Evolutionary conservation across 2,113 vertebrate species (phyloP), one percentile per base, ranked within the genome.

Genomic region (Pterocles gutturalis): DNA sequence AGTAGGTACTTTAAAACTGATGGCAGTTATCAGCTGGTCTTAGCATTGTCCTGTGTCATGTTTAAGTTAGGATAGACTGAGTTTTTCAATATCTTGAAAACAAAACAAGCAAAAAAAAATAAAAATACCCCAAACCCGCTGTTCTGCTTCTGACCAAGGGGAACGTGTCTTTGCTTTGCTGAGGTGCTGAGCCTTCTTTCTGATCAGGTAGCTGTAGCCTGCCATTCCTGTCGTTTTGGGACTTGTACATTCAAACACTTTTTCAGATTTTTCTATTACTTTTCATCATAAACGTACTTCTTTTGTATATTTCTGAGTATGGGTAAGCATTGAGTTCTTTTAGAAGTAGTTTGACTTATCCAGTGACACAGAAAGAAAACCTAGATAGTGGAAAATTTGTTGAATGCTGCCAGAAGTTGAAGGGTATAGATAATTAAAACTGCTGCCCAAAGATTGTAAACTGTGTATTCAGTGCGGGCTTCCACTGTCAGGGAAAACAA

Each of bases 281-380:
- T 24, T 36, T 53, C 7, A 6, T 87, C 29, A 77, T 67, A 57
- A 48, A 69, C 17, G 46, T 12, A 36, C 0, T 66, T 60, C 78
- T 96, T 97, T 41, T 95, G 53, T 95, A 29, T 87, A 55, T 77
- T 96, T 87, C 72, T 82, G 36, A 94, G 51, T 88, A 54, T 51
- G 19, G 45, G 53, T 92, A 96, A 96, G 85, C 58, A 64, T 45
- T 62, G 34, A 54, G 17, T 94, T 98, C 43, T 95, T 95, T 96
- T 91, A 96, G 85, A 89, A 87, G 62, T 60, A 96, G 54, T 94
- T 94, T 97, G 71, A 87, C 80, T 95, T 94, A 95, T 81, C 80
- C 83, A 77, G 13, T 57, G 80, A 6, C 9, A 77, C 43, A 95
- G 89, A 97, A 96, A 96, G 51, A 93, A 87, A 79, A 87, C 60